These are phyloP conservation scores for Nothobranchius furzeri DNA, from an alignment of 2,113 vertebrate genomes.

Conservation along the genomic window DNA sequence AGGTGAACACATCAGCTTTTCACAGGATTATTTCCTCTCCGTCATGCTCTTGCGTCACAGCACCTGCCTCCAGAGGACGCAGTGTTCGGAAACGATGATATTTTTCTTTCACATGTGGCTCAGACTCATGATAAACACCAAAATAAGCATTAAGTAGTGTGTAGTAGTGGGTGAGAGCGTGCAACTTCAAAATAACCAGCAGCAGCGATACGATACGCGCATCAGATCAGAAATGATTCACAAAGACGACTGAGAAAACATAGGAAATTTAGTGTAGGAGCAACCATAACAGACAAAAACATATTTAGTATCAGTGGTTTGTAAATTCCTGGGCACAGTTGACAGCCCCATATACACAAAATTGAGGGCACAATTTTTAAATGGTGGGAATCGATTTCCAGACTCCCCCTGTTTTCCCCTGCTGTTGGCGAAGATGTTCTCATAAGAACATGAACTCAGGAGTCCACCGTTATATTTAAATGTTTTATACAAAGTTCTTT, in stretches of 20 bases:
- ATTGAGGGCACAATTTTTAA: conserved; percentile 1
- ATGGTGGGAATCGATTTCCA: neutral
- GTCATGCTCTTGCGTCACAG: neutral
- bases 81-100: neutral
- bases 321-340: neutral
- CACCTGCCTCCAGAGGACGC: neutral
- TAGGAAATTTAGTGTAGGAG: neutral
- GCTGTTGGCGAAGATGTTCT: neutral
- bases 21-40: neutral
- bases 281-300: neutral
- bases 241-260: neutral
- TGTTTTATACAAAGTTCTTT: no score
- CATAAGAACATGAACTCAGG: no score
- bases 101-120: neutral
- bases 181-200: neutral
- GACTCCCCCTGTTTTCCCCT: neutral
- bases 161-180: neutral
- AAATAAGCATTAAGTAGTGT: neutral
- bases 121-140: neutral
- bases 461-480: no score
- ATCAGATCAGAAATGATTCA: neutral
- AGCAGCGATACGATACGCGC: neutral
- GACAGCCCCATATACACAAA: neutral
- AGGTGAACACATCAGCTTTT: neutral
- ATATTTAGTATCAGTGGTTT: neutral